These are phyloP conservation scores for Sus cebifrons DNA, from an alignment of 2,797 vertebrate genomes.

Conservation along the genomic window DNA sequence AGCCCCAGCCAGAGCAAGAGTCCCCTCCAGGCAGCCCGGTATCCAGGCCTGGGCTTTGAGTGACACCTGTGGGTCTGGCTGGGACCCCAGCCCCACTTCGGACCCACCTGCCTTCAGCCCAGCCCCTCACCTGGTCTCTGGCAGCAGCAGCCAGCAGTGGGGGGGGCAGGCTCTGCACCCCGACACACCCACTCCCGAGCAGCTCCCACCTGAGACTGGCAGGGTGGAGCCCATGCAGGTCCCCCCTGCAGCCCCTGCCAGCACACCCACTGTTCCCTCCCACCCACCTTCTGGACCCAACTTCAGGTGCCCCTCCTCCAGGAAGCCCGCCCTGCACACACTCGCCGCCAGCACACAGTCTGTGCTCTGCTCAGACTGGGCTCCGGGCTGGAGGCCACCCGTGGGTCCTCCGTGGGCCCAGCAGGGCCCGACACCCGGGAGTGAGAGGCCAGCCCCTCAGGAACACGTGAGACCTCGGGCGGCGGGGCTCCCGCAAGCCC, in stretches of 20 bases:
- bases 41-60: neutral
- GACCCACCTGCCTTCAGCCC: neutral
- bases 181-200: no score
- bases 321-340: neutral
- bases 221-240: neutral
- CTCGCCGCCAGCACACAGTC: no score
- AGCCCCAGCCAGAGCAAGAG: neutral
- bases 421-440: neutral
- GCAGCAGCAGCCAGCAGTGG: neutral
- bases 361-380: neutral
- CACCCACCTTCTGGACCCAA: neutral
- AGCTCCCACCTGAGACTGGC: neutral
- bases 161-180: no score
- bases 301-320: neutral
- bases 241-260: neutral
- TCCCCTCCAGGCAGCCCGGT: accelerated
- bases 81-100: neutral
- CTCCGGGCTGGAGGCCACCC: neutral
- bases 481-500: neutral
- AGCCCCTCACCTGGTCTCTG: neutral
- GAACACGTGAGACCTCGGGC: neutral
- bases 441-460: neutral
- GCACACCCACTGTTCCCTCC: neutral
- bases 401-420: neutral
- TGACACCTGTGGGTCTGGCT: neutral